Conservation (phyloP, 2,797 vertebrate genomes). For the Cygnus olor region DNA sequence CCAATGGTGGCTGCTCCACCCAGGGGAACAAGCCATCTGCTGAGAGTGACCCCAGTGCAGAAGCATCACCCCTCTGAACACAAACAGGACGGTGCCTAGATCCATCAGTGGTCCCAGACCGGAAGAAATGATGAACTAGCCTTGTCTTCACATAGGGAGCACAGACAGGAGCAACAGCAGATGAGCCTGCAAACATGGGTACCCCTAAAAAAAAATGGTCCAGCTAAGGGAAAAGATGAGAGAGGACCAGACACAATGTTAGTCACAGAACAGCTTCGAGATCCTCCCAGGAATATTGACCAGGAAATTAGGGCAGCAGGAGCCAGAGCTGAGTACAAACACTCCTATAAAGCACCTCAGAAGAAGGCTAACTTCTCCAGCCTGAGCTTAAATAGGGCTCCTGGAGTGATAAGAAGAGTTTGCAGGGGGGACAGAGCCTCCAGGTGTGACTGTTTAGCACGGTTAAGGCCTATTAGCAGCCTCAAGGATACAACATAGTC, state of each 20-base stretch:
- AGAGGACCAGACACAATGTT: background rate
- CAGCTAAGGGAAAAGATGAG: background rate
- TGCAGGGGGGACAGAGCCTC: background rate
- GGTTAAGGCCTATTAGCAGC: background rate
- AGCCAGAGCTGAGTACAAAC: background rate
- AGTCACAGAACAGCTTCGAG: background rate
- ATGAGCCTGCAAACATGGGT: background rate
- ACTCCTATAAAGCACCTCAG: accelerated
- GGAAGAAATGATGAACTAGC: background rate
- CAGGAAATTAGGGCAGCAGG: background rate
- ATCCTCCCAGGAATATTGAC: no score
- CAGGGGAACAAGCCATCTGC: background rate
- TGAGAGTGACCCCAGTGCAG: background rate
- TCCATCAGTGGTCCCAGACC: accelerated
- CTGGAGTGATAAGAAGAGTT: background rate
- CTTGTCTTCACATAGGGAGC: background rate
- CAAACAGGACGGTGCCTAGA: background rate
- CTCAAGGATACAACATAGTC: background rate
- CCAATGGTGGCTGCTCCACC: background rate
- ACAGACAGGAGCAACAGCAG: background rate
- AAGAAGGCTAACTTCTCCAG: accelerated
- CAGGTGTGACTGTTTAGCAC: background rate
- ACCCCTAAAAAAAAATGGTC: background rate
- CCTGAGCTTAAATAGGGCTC: background rate
- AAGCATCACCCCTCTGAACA: background rate